Conservation (phyloP, 2,113 vertebrate species). For the Menura novaehollandiae region DNA sequence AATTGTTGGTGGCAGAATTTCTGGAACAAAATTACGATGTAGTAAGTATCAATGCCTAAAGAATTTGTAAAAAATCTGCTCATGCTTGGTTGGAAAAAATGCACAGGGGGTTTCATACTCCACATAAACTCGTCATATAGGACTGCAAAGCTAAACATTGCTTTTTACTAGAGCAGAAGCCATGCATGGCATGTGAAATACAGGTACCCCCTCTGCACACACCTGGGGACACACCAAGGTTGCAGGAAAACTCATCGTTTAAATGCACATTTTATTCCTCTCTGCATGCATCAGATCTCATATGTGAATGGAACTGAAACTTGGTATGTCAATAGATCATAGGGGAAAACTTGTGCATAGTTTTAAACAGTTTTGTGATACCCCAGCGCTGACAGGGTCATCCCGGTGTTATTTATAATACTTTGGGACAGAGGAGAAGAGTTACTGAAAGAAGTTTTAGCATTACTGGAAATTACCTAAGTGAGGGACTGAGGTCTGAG, state of each 20-base stretch:
- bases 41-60: conserved; percentile 75
- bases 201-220: neutral
- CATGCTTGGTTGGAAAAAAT: neutral
- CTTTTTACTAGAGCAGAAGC: neutral
- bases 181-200: fast-evolving
- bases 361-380: neutral
- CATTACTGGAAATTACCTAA: neutral
- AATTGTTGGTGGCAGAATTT: conserved; percentile 89
- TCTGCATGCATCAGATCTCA: fast-evolving
- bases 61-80: neutral
- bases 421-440: neutral
- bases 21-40: conserved; percentile 92
- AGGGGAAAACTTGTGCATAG: fast-evolving
- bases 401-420: neutral
- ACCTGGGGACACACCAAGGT: neutral
- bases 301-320: neutral
- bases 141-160: neutral
- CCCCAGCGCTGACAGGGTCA: fast-evolving
- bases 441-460: neutral
- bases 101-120: fast-evolving
- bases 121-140: neutral
- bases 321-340: neutral
- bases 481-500: neutral
- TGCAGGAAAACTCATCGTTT: neutral
- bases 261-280: neutral